Evolutionary conservation across 1,140 invertebrate species (phyloP), one percentile per base, ranked within the genome.

Genomic region (Lasaia peninsularis): DNA sequence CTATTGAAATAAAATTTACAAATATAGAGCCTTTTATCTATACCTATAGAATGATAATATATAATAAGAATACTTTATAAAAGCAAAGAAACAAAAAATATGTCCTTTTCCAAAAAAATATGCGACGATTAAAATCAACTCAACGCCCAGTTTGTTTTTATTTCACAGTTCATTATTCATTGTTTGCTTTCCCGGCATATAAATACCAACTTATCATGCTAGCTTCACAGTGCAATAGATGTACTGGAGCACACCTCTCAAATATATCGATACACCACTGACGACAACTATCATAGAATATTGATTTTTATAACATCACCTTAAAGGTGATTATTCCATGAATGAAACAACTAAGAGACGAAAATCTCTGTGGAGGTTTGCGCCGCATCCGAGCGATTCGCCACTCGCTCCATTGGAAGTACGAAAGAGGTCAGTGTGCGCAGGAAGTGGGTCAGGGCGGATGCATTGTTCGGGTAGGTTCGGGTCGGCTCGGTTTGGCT

Each of bases 391-490:
- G 62, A 58, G 67, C 63, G 53, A 67, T 73, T 62, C 71, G 63
- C 62, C 63, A 64, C 65, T 77, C 72, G 63, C 61, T 69, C 67
- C 63, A 73, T 74, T 69, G 67, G 76, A 68, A 60, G 65, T 62
- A 62, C 58, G 52, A 82, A 79, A 60, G 77, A 77, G 82, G 82
- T 86, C 82, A 83, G 70, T 79, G 78, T 78, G 80, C 78, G 74
- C 73, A 66, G 72, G 68, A 85, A 86, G 61, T 86, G 71, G 82
- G 80, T 83, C 80, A 83, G 72, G 71, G 78, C 76, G 72, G 75
- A 73, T 79, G 75, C 78, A 76, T 37, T 11, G 54, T 31, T 65
- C 70, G 70, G 67, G 12, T 50, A 32, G 35, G 55, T 33, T 73
- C 77, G 73, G 69, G 52, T 6, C n/a, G 11, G 37, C n/a, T 73